Evolutionary conservation across 2,888 invertebrate genomes (phyloP), one percentile per base, ranked within the genome.

Genomic region (Diplolepis rosae): DNA sequence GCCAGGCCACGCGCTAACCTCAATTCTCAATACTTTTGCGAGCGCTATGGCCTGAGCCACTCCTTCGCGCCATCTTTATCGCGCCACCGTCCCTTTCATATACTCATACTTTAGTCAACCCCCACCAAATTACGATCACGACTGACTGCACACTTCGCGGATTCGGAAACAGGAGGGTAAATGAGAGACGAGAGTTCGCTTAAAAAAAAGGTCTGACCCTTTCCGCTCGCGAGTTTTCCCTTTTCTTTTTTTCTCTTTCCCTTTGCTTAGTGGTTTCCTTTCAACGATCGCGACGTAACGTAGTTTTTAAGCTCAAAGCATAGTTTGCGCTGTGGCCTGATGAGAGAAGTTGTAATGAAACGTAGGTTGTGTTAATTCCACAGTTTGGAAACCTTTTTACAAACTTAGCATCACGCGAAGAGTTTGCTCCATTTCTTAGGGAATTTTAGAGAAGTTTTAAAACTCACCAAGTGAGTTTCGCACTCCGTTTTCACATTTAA

Each of bases 1-100:
- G 42, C 42, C 18, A 18, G 15, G 42, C 65, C 65, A 65, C 65
- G 65, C 35, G 65, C n/a, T 22, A 42, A 39, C 27, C 27, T n/a
- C 4, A 35, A 42, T 6, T 9, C 65, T 65, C 42, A 9, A 24
- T 11, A 45, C 1, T 45, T 45, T 22, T 18, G 45, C 45, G 45
- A 2, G 45, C 2, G 45, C 45, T 7, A 7, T 7, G 9, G 45
- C 45, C 7, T 9, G 9, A 15, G 9, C 45, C 18, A 9, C 45
- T 18, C 2, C 18, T 18, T 11, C 45, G 2, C 32, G 22, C 22
- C 52, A 28, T 52, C 24, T 28, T 61, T 22, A 27, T 28, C 7
- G 6, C 48, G 48, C 48, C 22, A 13, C 27, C 28, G 27, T 6
- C 28, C 28, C 24, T 15, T 9, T 9, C 18, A 45, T 9, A 32